Conservation (phyloP, 2,888 invertebrate genomes). For the Eristalis pertinax region DNA sequence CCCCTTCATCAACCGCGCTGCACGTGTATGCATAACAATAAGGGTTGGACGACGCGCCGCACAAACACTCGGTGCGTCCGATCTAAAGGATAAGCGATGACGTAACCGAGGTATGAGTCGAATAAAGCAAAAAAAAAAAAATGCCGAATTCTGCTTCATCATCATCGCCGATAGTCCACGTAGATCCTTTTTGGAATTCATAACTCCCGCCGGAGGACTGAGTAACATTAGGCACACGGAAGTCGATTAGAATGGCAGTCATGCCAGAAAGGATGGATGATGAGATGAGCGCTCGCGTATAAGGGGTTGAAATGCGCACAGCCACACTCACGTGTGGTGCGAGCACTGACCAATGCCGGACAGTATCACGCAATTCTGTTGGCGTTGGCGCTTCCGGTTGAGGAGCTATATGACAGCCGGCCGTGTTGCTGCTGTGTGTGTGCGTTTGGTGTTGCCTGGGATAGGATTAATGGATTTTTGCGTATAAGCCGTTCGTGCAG, state of each 20-base stretch:
- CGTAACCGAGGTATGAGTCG: constrained; percentile 39
- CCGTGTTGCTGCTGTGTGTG: neutral
- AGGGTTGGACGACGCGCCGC: constrained; percentile 49
- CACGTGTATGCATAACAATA: constrained; percentile 70
- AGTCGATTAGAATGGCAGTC: constrained; percentile 61
- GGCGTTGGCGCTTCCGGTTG: constrained; percentile 49
- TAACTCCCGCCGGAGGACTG: constrained; percentile 38
- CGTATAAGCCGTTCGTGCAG: constrained; percentile 62
- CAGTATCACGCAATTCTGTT: constrained; percentile 62
- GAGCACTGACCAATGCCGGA: constrained; percentile 62
- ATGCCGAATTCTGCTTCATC: constrained; percentile 41
- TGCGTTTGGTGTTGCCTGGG: constrained; percentile 15
- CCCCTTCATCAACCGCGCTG: constrained; percentile 53
- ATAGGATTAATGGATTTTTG: constrained; percentile 70
- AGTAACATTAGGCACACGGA: constrained; percentile 39
- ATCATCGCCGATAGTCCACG: constrained; percentile 41
- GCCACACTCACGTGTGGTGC: constrained; percentile 28
- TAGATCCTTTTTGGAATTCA: constrained; percentile 31
- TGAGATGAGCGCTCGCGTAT: constrained; percentile 30
- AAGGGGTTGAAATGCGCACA: constrained; percentile 65
- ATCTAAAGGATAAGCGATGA: constrained; percentile 59
- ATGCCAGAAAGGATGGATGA: constrained; percentile 49
- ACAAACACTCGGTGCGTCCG: constrained; percentile 13
- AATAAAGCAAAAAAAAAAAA: constrained; percentile 35
- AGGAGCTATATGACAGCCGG: constrained; percentile 18